Evolutionary conservation across 1,140 invertebrate species (phyloP).

Genomic region (Harpegnathos saltator): DNA sequence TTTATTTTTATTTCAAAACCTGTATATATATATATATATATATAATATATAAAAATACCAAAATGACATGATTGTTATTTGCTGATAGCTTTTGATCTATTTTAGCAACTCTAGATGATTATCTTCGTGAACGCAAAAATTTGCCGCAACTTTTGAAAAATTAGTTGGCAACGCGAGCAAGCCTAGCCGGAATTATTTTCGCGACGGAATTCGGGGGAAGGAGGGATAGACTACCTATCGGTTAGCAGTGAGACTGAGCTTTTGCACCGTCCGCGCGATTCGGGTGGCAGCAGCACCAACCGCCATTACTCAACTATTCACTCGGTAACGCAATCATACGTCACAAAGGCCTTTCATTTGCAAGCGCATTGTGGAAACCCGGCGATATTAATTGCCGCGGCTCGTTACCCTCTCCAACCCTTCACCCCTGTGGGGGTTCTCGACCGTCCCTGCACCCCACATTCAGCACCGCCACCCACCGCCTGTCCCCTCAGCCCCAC

Average conservation of each 20-base stretch:
- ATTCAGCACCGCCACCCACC: slow-evolving; percentile 48
- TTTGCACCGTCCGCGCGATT: slow-evolving; percentile 80
- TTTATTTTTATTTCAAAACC: background rate
- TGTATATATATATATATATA: too few species aligned
- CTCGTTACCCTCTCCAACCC: slow-evolving; percentile 83
- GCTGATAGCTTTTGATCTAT: background rate
- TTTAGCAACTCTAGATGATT: background rate
- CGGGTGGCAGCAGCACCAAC: slow-evolving; percentile 79
- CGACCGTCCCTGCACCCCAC: slow-evolving; percentile 61
- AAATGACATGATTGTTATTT: background rate
- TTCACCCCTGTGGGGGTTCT: slow-evolving; percentile 67
- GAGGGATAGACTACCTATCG: slow-evolving; percentile 71
- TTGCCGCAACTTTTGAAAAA: background rate
- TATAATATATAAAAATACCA: background rate
- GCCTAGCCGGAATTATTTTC: slow-evolving; percentile 44
- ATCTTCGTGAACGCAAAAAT: background rate
- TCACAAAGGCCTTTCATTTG: slow-evolving; percentile 87
- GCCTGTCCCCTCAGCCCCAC: slow-evolving; percentile 8
- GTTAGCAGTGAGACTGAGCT: slow-evolving; percentile 72
- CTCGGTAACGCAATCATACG: slow-evolving; percentile 86
- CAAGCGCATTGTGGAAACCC: slow-evolving; percentile 86
- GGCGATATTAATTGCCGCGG: slow-evolving; percentile 86
- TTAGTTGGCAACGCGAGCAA: slow-evolving; percentile 2
- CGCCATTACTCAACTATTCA: slow-evolving; percentile 86
- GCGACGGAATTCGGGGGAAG: slow-evolving; percentile 23